Evolutionary conservation across 1,140 invertebrate genomes (phyloP).

Genomic region (Tribolium madens): DNA sequence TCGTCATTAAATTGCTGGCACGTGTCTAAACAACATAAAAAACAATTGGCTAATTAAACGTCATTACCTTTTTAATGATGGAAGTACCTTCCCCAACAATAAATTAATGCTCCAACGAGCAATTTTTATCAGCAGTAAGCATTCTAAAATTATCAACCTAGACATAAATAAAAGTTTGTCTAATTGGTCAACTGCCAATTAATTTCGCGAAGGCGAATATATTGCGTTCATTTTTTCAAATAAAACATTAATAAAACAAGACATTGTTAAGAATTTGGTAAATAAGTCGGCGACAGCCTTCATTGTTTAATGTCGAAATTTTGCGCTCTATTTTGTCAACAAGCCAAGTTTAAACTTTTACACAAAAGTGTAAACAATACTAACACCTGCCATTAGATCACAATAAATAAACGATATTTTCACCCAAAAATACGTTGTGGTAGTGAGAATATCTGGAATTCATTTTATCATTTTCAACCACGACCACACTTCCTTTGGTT

Average conservation of each 20-base stretch:
- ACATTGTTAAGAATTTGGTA: background rate
- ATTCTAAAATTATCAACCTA: background rate
- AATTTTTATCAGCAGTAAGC: background rate
- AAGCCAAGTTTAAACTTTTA: constrained; percentile 9
- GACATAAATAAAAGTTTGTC: background rate
- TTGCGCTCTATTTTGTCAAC: constrained; percentile 21
- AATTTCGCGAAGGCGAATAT: background rate
- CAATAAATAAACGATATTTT: background rate
- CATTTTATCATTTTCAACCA: background rate
- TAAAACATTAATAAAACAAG: background rate
- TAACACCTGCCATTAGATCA: background rate
- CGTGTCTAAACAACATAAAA: background rate
- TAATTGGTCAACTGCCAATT: background rate
- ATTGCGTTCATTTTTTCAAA: background rate
- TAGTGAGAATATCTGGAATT: background rate
- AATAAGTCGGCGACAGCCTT: background rate
- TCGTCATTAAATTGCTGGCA: background rate
- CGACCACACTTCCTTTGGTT: too few relatives aligned
- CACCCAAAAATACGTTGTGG: background rate
- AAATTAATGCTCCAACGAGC: background rate
- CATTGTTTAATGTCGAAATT: constrained; percentile 10
- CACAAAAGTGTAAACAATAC: background rate
- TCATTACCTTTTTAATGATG: background rate
- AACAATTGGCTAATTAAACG: background rate
- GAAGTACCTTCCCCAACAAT: background rate